Evolutionary conservation across 2,797 vertebrate species (phyloP), one percentile per base, ranked within the genome.

Genomic region (Vultur gryphus): DNA sequence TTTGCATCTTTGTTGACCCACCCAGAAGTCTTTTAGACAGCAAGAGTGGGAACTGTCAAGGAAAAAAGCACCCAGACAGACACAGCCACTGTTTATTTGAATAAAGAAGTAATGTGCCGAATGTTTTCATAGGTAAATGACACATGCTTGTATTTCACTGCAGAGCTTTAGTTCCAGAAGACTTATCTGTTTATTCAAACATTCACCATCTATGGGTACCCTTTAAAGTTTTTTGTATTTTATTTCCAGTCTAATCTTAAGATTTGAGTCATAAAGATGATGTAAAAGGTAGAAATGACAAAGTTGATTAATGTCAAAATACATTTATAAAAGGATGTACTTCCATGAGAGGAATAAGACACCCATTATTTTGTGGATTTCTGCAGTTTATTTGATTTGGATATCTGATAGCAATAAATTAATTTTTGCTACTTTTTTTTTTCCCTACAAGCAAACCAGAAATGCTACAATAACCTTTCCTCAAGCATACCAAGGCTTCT

Each of bases 381-480:
- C 48, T 94, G 28, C 55, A 79, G 88, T 78, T 92, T 93, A 97
- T 95, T 96, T 82, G 73, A 96, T 96, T 96, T 95, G 31, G 87
- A 87, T 91, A 96, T 96, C 85, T 96, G 83, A 95, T 94, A 94
- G 26, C 70, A 84, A 87, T 94, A 94, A 90, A 91, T 90, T 81
- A 0, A 54, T 73, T 95, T 92, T 77, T 91, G 39, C 18, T 91
- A 16, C 13, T 25, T 43, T 43, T 80, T 52, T 58, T 62, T 61
- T 18, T 2, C 28, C 7, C 6, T 81, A 28, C 7, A 84, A 86
- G 72, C 21, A 71, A 48, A 91, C 4, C 9, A 87, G 37, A 86
- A 86, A 84, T 59, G 58, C 37, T 95, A 29, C 43, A 66, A 31
- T 48, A 90, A 44, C 8, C 5, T 79, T 78, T 88, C 20, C 11